Percentiles rank a stretch among this genome's conserved stretches.
These are phyloP conservation scores for Perccottus glenii DNA, from an alignment of 2,113 vertebrate genomes.

Conservation along the genomic window DNA sequence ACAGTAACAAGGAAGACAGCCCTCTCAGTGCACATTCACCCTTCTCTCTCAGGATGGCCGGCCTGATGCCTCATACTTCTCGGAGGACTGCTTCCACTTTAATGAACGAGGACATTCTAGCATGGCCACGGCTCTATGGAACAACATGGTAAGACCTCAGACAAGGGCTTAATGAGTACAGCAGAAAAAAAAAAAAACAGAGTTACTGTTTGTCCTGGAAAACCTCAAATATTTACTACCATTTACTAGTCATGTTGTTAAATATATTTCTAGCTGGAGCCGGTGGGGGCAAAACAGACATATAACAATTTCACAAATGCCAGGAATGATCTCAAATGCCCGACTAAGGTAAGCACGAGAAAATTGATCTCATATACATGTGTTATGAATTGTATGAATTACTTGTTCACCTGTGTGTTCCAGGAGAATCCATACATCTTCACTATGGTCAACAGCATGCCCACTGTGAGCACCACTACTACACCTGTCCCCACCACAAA, in stretches of 20 bases:
- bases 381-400: constrained; percentile 3
- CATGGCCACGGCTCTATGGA: constrained; percentile 91
- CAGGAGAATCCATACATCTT: constrained; percentile 88
- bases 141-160: constrained; percentile 88
- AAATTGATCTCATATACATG: not conserved
- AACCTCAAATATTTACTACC: no score
- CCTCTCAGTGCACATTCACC: not conserved
- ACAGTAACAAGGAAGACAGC: not conserved
- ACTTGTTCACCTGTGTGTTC: constrained; percentile 14
- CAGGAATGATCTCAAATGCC: constrained; percentile 86
- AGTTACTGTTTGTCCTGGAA: not conserved
- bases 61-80: constrained; percentile 86
- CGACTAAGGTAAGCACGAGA: constrained; percentile 81
- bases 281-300: constrained; percentile 84
- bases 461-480: not conserved
- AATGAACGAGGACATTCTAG: constrained; percentile 85
- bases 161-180: not conserved
- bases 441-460: constrained; percentile 82
- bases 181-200: not conserved
- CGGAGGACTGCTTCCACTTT: constrained; percentile 91
- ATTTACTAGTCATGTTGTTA: no score
- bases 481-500: not conserved
- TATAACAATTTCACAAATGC: constrained; percentile 86
- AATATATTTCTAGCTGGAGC: constrained; percentile 83
- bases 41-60: constrained; percentile 69